Evolutionary conservation across 2,797 vertebrate genomes (phyloP), one percentile per base, ranked within the genome.

Genomic region (Borostomias antarcticus): DNA sequence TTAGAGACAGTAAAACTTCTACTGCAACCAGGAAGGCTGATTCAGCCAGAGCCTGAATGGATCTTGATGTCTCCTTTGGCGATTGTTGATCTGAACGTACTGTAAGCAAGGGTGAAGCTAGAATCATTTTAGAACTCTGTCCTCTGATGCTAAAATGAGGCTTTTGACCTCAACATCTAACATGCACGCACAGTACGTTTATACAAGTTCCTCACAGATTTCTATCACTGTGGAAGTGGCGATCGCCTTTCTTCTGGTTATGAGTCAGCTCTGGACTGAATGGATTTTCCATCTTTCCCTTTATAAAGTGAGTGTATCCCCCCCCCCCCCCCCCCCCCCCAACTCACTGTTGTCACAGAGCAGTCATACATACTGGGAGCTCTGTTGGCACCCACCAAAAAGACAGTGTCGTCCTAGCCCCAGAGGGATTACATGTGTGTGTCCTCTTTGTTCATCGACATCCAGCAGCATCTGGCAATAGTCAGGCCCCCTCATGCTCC

Each of bases 201-300:
- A n/a, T n/a, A n/a, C n/a, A n/a, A n/a, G n/a, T n/a, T n/a, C n/a
- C n/a, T n/a, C n/a, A n/a, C n/a, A n/a, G n/a, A n/a, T n/a, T n/a
- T n/a, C n/a, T n/a, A n/a, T n/a, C n/a, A 58, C 29, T 9, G 26
- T n/a, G 19, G 29, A 11, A 13, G 19, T 15, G 9, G 3, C 3
- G 30, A 10, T 9, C 15, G 9, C n/a, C 54, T 40, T 26, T 58
- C 35, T 23, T 75, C 52, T 74, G 82, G 73, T 77, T 71, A 82
- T 86, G 89, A 88, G 77, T 90, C 88, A 90, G 79, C 84, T 82
- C 84, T 82, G 19, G 72, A 53, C 78, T 75, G 82, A 89, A 88
- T 85, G 85, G 82, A 84, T 88, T 89, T 89, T 91, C 87, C 87
- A 83, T 89, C 83, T 88, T 77, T 74, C 75, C 79, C 80, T 75